Evolutionary conservation across 35 echinoderm and acorn worm genomes (phyloP).

Genomic region (Lytechinus pictus): DNA sequence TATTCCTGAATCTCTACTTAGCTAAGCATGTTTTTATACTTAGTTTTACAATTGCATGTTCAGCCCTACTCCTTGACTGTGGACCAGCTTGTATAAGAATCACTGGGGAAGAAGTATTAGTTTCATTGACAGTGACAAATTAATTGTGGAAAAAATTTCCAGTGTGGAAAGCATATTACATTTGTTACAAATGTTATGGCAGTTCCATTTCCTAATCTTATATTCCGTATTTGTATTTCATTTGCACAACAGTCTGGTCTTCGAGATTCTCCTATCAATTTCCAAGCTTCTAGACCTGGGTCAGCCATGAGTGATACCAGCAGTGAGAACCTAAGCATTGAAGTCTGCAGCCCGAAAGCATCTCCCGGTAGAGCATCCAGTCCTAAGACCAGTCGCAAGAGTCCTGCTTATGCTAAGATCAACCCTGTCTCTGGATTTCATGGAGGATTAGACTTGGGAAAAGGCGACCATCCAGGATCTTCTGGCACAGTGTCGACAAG

Average conservation of each 20-base stretch:
- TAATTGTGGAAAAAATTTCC: too few relatives aligned
- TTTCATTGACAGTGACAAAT: too few relatives aligned
- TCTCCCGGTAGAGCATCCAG: constrained; percentile 55
- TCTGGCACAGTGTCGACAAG: background rate
- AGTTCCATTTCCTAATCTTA: background rate
- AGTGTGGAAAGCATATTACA: too few relatives aligned
- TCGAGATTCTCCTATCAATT: constrained; percentile 51
- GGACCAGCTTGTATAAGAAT: too few relatives aligned
- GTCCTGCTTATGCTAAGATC: constrained; percentile 21
- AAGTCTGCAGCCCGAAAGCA: constrained; percentile 49
- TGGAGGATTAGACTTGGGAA: background rate
- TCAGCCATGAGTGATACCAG: constrained; percentile 73
- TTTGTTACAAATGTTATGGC: too few relatives aligned
- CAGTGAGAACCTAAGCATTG: constrained; percentile 67
- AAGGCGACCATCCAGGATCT: background rate
- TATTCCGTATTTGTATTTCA: background rate
- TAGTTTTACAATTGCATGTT: too few relatives aligned
- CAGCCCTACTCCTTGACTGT: too few relatives aligned
- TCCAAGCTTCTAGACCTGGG: constrained; percentile 43
- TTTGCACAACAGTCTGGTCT: constrained; percentile 6
- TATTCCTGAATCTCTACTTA: too few relatives aligned
- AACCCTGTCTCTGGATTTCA: constrained; percentile 28
- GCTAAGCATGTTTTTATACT: too few relatives aligned
- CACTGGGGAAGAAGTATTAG: too few relatives aligned
- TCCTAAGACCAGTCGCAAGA: constrained; percentile 29